These are phyloP conservation scores for Mermis nigrescens DNA, from an alignment of 2,888 invertebrate species.

Conservation along the genomic window DNA sequence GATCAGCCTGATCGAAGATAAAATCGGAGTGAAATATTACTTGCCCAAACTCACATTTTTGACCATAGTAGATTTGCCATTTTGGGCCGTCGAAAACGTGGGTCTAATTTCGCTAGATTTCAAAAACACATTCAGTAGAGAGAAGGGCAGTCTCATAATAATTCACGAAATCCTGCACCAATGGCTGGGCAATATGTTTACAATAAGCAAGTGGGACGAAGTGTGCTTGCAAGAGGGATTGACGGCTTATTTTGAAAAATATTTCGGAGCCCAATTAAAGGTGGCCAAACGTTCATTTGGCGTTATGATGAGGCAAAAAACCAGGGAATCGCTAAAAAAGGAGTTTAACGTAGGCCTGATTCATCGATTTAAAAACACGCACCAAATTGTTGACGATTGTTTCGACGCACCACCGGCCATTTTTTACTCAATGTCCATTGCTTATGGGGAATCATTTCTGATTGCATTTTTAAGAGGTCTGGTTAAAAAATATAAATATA, in stretches of 20 bases:
- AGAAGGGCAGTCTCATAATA: neutral
- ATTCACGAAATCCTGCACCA: slow-evolving; percentile 4
- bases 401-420: neutral
- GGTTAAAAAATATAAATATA: too few relatives aligned
- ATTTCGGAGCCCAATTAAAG: too few relatives aligned
- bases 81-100: slow-evolving; percentile 2
- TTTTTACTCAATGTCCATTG: neutral
- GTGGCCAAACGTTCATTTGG: too few relatives aligned
- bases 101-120: neutral
- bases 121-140: too few relatives aligned
- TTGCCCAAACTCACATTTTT: too few relatives aligned
- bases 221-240: slow-evolving; percentile 5
- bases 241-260: slow-evolving; percentile 3
- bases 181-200: slow-evolving; percentile 1
- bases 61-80: too few relatives aligned
- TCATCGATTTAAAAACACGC: too few relatives aligned
- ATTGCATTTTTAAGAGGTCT: neutral
- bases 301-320: too few relatives aligned
- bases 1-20: too few relatives aligned
- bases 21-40: too few relatives aligned
- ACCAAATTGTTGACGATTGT: neutral
- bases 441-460: neutral
- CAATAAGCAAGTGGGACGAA: slow-evolving; percentile 1
- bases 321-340: too few relatives aligned
- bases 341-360: too few relatives aligned